A percentile compares a stretch with the other conserved stretches of the same genome.
Conservation (phyloP, 2,888 invertebrate species). For the Eulithis testata region DNA sequence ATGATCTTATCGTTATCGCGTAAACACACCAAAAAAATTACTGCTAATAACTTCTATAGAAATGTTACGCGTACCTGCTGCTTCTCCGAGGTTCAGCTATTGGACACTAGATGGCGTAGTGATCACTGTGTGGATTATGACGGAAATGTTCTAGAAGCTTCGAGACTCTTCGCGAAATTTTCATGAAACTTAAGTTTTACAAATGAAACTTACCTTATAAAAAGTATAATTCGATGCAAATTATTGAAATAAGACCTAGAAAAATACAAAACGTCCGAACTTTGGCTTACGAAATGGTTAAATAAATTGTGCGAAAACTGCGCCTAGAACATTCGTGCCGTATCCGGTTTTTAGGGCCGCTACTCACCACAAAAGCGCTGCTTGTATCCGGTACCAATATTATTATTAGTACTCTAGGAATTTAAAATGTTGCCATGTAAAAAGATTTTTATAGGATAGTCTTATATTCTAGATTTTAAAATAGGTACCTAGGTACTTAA, state of each 20-base stretch:
- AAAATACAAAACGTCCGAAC: not conserved
- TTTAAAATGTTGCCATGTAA: slow-evolving; percentile 32
- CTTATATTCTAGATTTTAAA: too few species aligned
- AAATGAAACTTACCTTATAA: slow-evolving; percentile 39
- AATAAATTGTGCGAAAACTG: slow-evolving; percentile 30
- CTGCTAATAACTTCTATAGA: not conserved
- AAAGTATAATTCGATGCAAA: not conserved
- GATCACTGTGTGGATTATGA: not conserved
- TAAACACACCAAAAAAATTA: too few species aligned
- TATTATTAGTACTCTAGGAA: slow-evolving; percentile 32
- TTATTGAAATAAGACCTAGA: not conserved
- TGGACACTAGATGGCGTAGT: slow-evolving; percentile 50
- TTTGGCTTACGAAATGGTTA: slow-evolving; percentile 7
- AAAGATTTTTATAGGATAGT: too few species aligned
- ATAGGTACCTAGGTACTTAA: too few species aligned
- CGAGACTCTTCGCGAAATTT: slow-evolving; percentile 34
- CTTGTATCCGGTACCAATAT: slow-evolving; percentile 32
- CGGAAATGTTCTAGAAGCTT: slow-evolving; percentile 54
- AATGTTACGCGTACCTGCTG: slow-evolving; percentile 54
- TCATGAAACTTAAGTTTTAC: slow-evolving; percentile 28
- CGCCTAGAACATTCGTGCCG: slow-evolving; percentile 66
- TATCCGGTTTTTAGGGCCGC: slow-evolving; percentile 60
- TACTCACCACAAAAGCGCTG: slow-evolving; percentile 30
- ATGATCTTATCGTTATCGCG: too few species aligned
- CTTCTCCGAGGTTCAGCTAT: slow-evolving; percentile 46